Percentiles rank a stretch among this genome's conserved stretches.
Evolutionary conservation across 1,140 invertebrate genomes (phyloP).

Genomic region (Leptopilina boulardi): DNA sequence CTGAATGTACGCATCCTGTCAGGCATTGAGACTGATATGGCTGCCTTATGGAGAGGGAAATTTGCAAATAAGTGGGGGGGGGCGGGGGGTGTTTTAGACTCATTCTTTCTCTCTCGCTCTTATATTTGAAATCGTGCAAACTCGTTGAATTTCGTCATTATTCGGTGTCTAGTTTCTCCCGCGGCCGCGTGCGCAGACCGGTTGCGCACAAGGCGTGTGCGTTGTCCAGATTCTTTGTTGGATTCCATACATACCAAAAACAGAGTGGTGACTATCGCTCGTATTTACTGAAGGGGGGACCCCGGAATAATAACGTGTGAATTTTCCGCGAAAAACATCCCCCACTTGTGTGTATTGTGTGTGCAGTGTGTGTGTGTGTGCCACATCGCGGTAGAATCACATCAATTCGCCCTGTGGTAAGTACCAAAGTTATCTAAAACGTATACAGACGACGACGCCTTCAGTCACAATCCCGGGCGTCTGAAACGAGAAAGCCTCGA

Average conservation of each 20-base stretch:
- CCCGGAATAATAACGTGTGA: slow-evolving; percentile 80
- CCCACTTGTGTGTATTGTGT: too few relatives aligned
- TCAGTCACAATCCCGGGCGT: slow-evolving; percentile 50
- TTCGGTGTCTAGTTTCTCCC: slow-evolving; percentile 76
- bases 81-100: too few relatives aligned
- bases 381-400: slow-evolving; percentile 54
- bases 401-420: slow-evolving; percentile 65
- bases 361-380: too few relatives aligned
- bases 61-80: slow-evolving; percentile 66
- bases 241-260: slow-evolving; percentile 95
- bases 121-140: too few relatives aligned
- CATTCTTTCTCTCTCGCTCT: too few relatives aligned
- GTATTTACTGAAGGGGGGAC: slow-evolving; percentile 81
- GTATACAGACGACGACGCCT: slow-evolving; percentile 52
- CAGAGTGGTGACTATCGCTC: slow-evolving; percentile 84
- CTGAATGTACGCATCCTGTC: slow-evolving; percentile 33
- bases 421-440: slow-evolving; percentile 51
- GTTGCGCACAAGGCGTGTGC: slow-evolving; percentile 89
- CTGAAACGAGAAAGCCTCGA: slow-evolving; percentile 49
- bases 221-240: slow-evolving; percentile 96
- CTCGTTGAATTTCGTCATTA: background rate
- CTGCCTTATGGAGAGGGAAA: slow-evolving; percentile 54
- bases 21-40: slow-evolving; percentile 58
- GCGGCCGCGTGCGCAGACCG: slow-evolving; percentile 85
- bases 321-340: slow-evolving; percentile 74